Base-by-base conservation (phyloP, 92 coral and sea anemone species). In the Chrysogorgia sp. region DNA sequence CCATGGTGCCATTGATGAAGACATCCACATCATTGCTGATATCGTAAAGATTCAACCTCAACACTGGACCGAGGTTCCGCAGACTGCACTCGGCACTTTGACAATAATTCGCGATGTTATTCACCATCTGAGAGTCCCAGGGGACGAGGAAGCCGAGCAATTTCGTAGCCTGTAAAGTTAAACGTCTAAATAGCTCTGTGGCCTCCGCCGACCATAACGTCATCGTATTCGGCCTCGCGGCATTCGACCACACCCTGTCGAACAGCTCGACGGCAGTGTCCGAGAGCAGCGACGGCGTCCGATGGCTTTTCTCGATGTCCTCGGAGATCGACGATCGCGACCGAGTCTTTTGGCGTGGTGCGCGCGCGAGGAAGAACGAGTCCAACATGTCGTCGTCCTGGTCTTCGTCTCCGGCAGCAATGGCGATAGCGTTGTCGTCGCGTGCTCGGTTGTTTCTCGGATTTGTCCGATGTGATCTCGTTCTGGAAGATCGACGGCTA, bases 21-120 rank as follows among this genome's bases (percentile, higher is more conserved):
- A 89, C 85, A 69, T 91, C 97, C 47, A 83, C 90, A n/a, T 94
- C 98, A 19, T 84, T 91, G 0, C 89, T 91, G 29, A 96, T 88
- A 66, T 94, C 98, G 61, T 89, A 91, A 75, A 94, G 80, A 55
- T 85, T 53, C 23, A 94, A 76, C 13, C 75, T 80, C 48, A 94
- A 74, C 0, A 81, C 70, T 6, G 98, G 98, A n/a, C 91, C 88
- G 0, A 71, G 49, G 29, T 71, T 53, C 20, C 63, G 78, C 43
- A 71, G 34, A 48, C 78, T 49, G 17, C 63, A 71, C 31, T 28
- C 78, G 7, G 43, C 30, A 5, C 7, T 25, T 20, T 53, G 43
- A 9, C 26, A 33, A 34, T 49, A 71, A 29, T 34, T 71, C 5
- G 65, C 40, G 7, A 81, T 75, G 47, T 70, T 26, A 60, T 82